Evolutionary conservation across 2,797 vertebrate genomes (phyloP), one percentile per base, ranked within the genome.

Genomic region (Alosa sapidissima): DNA sequence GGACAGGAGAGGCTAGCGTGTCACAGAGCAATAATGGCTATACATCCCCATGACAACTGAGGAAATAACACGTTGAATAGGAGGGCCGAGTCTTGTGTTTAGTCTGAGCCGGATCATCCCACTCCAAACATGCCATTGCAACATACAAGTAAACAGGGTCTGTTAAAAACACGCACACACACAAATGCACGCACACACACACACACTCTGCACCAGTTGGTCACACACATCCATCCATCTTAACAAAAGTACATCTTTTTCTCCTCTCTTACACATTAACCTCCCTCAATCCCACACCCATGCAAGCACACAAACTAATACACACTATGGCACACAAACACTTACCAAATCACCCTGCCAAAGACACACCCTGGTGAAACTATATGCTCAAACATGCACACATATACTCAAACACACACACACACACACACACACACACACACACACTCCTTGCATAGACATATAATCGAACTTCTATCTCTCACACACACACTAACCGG

Each of bases 401-500:
- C 75, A 41, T 41, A 81, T 36, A 81, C 75, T 47, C 75, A 81
- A 36, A 81, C 75, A 82, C 19, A 75, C 83, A 84, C 83, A 28
- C 52, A 14, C 52, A 54, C 13, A 54, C 48, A 58, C 19, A 58
- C 55, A 81, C 75, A 82, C 19, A 75, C 83, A 84, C 83, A 58
- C 19, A 58, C 55, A 58, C 5, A n/a, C 16, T 1, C 10, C 49
- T 11, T 58, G 58, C 0, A 62, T 19, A 62, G 19, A 62, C 58
- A 1, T 8, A 65, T 10, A 65, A 65, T 33, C 10, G 4, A 10
- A 65, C 8, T 62, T 24, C 58, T 62, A n/a, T n/a, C 58, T 33
- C 68, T 41, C 68, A 45, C 68, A 41, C 68, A 19, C 68, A 75
- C 68, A 75, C 85, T 93, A 92, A 99, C 98, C 98, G 98, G 95